phyloP scores from a whole-genome alignment of 2,113 vertebrate species.

The Eulemur rufifrons region DNA sequence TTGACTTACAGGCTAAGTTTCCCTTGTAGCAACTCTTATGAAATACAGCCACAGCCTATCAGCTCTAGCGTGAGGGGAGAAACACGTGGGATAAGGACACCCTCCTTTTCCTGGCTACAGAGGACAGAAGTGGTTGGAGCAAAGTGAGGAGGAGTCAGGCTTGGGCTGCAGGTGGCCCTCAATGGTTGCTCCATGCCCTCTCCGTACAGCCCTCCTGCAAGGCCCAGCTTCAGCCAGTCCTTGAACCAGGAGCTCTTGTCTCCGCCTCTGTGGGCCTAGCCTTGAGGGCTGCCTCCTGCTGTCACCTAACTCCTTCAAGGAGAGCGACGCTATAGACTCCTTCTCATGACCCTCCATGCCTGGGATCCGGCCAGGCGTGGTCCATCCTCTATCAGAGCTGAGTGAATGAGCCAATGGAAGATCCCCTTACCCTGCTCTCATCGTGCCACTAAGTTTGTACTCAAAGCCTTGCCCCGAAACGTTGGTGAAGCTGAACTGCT shows the following conservation, averaged over 20 bases:
- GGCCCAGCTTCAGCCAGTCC: neutral
- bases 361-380: neutral
- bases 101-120: fast-evolving
- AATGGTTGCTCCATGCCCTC: too few species aligned
- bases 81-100: neutral
- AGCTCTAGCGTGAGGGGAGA: slow-evolving; percentile 20
- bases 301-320: neutral
- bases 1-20: slow-evolving; percentile 66
- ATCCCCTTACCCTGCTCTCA: neutral
- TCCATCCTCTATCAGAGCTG: neutral
- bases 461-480: neutral
- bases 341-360: neutral
- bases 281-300: too few species aligned
- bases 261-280: neutral
- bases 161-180: neutral
- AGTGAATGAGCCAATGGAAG: neutral
- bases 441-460: neutral
- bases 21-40: slow-evolving; percentile 67
- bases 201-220: neutral
- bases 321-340: neutral
- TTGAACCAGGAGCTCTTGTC: neutral
- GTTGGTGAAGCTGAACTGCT: neutral
- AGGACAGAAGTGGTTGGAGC: neutral
- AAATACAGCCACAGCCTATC: slow-evolving; percentile 61
- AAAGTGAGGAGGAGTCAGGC: neutral